phyloP scores from a whole-genome alignment of 2,113 vertebrate genomes.

The Ameiurus melas region DNA sequence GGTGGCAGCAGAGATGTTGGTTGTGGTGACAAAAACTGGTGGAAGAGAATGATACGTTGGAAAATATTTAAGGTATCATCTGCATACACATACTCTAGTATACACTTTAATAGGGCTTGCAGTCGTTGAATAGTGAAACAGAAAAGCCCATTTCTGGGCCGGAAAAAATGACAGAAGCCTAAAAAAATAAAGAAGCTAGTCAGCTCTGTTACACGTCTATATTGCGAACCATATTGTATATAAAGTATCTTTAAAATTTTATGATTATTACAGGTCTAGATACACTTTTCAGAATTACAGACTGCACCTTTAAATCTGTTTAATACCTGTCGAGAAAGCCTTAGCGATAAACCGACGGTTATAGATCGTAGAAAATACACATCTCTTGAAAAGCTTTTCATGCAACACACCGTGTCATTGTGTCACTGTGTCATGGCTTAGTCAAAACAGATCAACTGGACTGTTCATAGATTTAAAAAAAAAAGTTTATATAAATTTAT shows the following conservation, averaged over 20 bases:
- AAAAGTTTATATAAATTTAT: not conserved
- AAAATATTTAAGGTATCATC: not conserved
- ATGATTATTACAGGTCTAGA: not conserved
- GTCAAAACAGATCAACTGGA: not conserved
- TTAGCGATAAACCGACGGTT: not conserved
- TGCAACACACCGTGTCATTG: not conserved
- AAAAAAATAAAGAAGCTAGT: not conserved
- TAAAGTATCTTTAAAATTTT: not conserved
- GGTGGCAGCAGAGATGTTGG: conserved; percentile 65
- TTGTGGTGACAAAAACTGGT: conserved; percentile 70
- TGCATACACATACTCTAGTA: not conserved
- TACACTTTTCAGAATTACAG: not conserved
- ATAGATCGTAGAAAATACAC: not conserved
- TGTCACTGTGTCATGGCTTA: not conserved
- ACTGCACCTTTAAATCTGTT: not conserved
- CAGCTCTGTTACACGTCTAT: not conserved
- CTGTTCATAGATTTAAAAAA: not conserved
- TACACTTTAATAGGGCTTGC: not conserved
- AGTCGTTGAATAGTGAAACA: too few species aligned
- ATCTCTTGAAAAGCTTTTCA: not conserved
- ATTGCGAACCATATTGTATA: not conserved
- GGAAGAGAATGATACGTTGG: not conserved
- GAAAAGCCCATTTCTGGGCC: not conserved
- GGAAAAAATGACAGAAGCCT: not conserved
- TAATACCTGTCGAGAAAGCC: not conserved